A percentile compares a stretch with the other conserved stretches of the same genome.
phyloP scores from a whole-genome alignment of 2,888 invertebrate species.

The Empis livida region DNA sequence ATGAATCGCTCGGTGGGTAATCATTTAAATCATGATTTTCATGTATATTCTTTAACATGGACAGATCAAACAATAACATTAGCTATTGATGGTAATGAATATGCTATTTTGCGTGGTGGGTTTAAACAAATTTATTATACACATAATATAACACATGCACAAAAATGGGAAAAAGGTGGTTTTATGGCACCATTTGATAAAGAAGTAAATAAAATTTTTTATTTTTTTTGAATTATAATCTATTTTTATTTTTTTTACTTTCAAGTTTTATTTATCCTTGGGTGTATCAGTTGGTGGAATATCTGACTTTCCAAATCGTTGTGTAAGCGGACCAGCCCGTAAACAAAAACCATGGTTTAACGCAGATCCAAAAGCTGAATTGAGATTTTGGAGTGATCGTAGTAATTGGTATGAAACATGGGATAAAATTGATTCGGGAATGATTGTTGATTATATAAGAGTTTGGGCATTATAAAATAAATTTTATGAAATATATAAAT shows the following conservation, averaged over 20 bases:
- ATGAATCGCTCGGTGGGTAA: constrained; percentile 14
- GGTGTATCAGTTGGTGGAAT: constrained; percentile 52
- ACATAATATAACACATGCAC: constrained; percentile 24
- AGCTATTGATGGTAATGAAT: constrained; percentile 39
- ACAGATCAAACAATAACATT: constrained; percentile 17
- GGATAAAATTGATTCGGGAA: constrained; percentile 39
- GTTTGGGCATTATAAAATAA: constrained; percentile 24
- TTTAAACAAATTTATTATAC: constrained; percentile 19
- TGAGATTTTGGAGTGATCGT: constrained; percentile 53
- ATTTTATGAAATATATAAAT: background rate
- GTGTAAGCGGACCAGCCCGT: constrained; percentile 11
- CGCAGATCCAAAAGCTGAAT: constrained; percentile 47
- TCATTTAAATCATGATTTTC: constrained; percentile 43
- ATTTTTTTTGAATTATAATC: background rate
- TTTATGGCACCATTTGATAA: constrained; percentile 59
- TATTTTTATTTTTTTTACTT: background rate
- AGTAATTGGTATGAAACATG: constrained; percentile 57
- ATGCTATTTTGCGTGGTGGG: constrained; percentile 30
- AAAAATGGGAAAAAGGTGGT: constrained; percentile 44
- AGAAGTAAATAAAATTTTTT: constrained; percentile 38
- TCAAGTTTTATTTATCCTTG: constrained; percentile 31
- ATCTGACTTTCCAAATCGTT: constrained; percentile 51
- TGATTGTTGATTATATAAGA: constrained; percentile 27
- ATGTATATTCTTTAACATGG: constrained; percentile 53
- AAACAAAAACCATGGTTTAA: constrained; percentile 62